A percentile compares a stretch with the other conserved stretches of the same genome.
These are phyloP conservation scores for Channa maculata DNA, from an alignment of 2,113 vertebrate genomes.

Conservation along the genomic window DNA sequence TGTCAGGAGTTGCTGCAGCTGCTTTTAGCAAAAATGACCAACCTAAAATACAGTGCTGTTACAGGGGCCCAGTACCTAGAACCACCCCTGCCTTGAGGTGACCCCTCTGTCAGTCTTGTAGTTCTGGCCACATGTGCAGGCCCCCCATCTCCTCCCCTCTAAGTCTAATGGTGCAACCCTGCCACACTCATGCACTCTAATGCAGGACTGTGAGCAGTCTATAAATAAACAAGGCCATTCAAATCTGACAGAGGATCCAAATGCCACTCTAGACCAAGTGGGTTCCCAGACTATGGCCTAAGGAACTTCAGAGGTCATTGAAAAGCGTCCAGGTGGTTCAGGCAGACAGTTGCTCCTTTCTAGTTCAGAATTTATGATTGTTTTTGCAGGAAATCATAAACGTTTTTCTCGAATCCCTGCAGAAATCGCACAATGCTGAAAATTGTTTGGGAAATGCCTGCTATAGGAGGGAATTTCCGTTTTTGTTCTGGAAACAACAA, in stretches of 20 bases:
- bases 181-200: conserved; percentile 24
- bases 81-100: conserved; percentile 67
- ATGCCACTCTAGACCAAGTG: conserved; percentile 47
- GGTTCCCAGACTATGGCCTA: conserved; percentile 28
- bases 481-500: conserved; percentile 47
- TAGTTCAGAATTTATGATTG: too few species aligned
- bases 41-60: too few species aligned
- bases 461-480: conserved; percentile 8
- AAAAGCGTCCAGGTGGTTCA: neutral
- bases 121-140: conserved; percentile 80
- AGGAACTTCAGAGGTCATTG: neutral
- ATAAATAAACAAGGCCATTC: conserved; percentile 80
- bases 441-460: conserved; percentile 11
- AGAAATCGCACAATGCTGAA: conserved; percentile 29
- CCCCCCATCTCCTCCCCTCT: conserved; percentile 42
- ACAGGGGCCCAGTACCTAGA: too few species aligned
- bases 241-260: conserved; percentile 58
- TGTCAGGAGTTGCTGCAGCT: too few species aligned
- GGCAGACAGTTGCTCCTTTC: too few species aligned
- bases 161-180: conserved; percentile 43
- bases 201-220: conserved; percentile 67
- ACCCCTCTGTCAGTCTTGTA: conserved; percentile 76
- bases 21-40: too few species aligned
- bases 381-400: conserved; percentile 15
- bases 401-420: neutral